These are phyloP conservation scores for Amphipoea oculea DNA, from an alignment of 2,888 invertebrate species.

Conservation along the genomic window DNA sequence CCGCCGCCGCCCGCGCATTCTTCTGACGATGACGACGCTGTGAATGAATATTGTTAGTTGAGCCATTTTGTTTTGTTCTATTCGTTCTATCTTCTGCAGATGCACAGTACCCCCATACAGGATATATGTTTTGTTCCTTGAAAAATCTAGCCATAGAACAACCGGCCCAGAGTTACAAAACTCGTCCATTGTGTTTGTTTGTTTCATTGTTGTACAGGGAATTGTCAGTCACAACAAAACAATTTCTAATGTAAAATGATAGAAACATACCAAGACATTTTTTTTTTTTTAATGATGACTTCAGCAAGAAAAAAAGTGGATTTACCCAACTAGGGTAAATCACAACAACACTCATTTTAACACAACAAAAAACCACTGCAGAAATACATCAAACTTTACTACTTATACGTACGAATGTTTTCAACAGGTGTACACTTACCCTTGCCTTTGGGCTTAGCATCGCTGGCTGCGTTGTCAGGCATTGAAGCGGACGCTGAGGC, in stretches of 20 bases:
- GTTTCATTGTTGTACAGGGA: background rate
- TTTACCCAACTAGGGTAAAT: background rate
- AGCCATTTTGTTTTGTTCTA: background rate
- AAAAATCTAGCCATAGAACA: background rate
- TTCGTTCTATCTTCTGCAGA: background rate
- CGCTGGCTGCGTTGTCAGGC: slow-evolving; percentile 86
- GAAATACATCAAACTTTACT: background rate
- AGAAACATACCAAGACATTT: background rate
- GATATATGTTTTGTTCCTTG: background rate
- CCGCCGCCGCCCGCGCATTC: slow-evolving; percentile 80
- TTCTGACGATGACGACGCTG: slow-evolving; percentile 82
- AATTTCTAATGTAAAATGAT: too few species aligned
- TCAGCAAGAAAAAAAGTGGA: background rate
- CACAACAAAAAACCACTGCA: background rate
- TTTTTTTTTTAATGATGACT: background rate
- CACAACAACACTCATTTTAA: background rate
- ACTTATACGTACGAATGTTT: background rate
- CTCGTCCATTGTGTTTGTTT: background rate
- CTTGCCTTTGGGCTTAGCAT: slow-evolving; percentile 88
- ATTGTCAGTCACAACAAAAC: background rate
- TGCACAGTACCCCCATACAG: background rate
- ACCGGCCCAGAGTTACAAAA: background rate
- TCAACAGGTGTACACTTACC: slow-evolving; percentile 49
- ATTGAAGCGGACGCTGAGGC: slow-evolving; percentile 85
- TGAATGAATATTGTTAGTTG: background rate